Base-by-base conservation (phyloP, 2,888 invertebrate genomes). In the Ptycholaimellus sp. region DNA sequence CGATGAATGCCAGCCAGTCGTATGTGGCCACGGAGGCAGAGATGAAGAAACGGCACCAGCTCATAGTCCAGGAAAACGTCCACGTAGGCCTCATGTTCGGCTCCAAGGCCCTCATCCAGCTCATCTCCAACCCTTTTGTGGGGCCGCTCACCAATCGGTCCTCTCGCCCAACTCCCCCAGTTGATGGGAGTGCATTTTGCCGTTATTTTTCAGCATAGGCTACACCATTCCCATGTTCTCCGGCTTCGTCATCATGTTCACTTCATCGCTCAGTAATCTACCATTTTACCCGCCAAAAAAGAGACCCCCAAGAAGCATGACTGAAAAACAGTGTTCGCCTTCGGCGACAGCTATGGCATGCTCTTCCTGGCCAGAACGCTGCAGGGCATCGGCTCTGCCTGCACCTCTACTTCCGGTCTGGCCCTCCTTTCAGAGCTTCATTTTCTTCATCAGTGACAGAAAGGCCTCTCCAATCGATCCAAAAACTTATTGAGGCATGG, bases 141-240 rank as follows among this genome's bases (percentile, higher is more conserved):
- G 93, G 93, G 42, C 85, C 85, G 1, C 66, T 93, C 25, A 93
- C 90, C 2, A 85, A 90, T 66, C 80, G 75, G 90, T 87, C 64
- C 61, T 62, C 50, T 23, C n/a, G 5, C 33, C 25, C 33, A 11
- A 18, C 11, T 9, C 17, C 19, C 16, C 4, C 4, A 19, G 14
- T 11, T 19, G 22, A 14, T 6, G n/a, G 14, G 14, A 6, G 18
- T 20, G 21, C 21, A 21, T 20, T n/a, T n/a, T 27, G n/a, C 29
- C 6, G 18, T 28, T 27, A 11, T 30, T 25, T 70, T 70, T 19
- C 69, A 90, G 90, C 59, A 83, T 93, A 57, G 93, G 93, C 49
- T 93, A 90, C 69, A 87, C 83, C 58, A 73, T 93, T 37, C 93
- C 93, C n/a, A 87, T 93, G 85, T 90, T 93, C 56, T 74, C 79